Evolutionary conservation across 2,797 vertebrate genomes (phyloP), one percentile per base, ranked within the genome.

Genomic region (Kryptolebias ocellatus): DNA sequence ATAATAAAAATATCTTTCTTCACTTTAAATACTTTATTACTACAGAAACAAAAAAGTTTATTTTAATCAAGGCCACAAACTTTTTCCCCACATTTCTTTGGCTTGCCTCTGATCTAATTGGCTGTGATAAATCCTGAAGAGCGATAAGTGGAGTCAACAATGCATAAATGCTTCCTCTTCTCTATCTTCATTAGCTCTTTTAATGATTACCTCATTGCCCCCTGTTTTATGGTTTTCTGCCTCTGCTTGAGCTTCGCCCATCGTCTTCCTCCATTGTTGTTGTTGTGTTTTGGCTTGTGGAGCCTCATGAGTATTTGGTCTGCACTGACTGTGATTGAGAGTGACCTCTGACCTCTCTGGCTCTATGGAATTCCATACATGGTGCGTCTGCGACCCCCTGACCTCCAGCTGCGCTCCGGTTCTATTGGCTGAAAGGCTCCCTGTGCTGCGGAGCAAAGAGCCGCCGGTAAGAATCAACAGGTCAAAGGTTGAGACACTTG

Each of bases 281-380:
- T 76, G 71, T 81, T 72, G 67, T 86, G 83, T 82, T 86, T 72
- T 70, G 67, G 34, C 82, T 75, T 60, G 51, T 34, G n/a, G 60
- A 86, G 80, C 60, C 74, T 79, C 73, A 45, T 57, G 53, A 74
- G 67, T 84, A 74, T 78, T 74, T 68, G 59, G 73, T 87, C 60
- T 72, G 63, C 72, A 75, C 74, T 81, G 80, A 79, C 68, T 79
- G 71, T 88, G 93, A 92, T 93, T 89, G 87, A 91, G 76, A 28
- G 67, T 59, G 79, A 92, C 78, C 90, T 70, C 72, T 68, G 80
- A 85, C 85, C 85, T 73, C 67, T 78, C 53, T 11, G 58, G 80
- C 78, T 90, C 80, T 89, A 69, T 90, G 88, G 89, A 92, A 92
- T 93, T 94, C 87, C 86, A 85, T 91, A 88, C 90, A 91, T 86